A percentile compares a stretch with the other conserved stretches of the same genome.
Conservation (phyloP, 2,888 invertebrate species). For the Chaetoderma sp. region DNA sequence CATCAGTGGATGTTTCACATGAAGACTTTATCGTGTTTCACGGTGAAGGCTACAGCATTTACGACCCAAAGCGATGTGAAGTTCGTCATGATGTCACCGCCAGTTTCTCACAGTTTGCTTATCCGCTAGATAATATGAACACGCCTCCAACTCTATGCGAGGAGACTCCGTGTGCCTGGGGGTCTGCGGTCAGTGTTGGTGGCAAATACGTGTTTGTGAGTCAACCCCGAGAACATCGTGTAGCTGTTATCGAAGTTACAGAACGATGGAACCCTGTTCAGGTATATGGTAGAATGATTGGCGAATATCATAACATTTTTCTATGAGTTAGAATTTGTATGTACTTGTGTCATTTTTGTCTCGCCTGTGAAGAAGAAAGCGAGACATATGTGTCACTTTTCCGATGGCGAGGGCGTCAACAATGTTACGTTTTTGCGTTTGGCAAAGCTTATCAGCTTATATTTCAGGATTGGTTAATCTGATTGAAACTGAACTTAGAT, state of each 20-base stretch:
- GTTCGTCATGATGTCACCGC: slow-evolving; percentile 79
- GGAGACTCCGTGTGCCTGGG: slow-evolving; percentile 77
- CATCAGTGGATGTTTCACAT: too few species aligned
- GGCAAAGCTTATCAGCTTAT: too few species aligned
- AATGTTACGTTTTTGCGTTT: too few species aligned
- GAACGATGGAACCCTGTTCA: slow-evolving; percentile 60
- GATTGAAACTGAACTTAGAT: too few species aligned
- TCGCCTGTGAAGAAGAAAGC: too few species aligned
- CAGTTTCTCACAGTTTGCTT: slow-evolving; percentile 78
- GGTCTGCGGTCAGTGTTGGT: slow-evolving; percentile 79
- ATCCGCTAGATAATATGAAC: slow-evolving; percentile 57
- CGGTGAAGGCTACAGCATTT: slow-evolving; percentile 80
- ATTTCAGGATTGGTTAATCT: too few species aligned
- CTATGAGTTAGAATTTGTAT: neutral
- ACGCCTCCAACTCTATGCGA: slow-evolving; percentile 67
- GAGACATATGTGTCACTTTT: too few species aligned
- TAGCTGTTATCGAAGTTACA: slow-evolving; percentile 79
- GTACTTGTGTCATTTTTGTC: too few species aligned
- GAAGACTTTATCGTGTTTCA: slow-evolving; percentile 83
- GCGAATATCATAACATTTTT: too few species aligned
- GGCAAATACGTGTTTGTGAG: slow-evolving; percentile 79
- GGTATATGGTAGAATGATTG: too few species aligned
- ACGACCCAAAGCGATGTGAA: slow-evolving; percentile 80
- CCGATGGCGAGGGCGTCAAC: too few species aligned
- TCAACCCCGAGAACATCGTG: slow-evolving; percentile 79